Conservation (phyloP, 2,888 invertebrate genomes). For the Campoplex nolae region DNA sequence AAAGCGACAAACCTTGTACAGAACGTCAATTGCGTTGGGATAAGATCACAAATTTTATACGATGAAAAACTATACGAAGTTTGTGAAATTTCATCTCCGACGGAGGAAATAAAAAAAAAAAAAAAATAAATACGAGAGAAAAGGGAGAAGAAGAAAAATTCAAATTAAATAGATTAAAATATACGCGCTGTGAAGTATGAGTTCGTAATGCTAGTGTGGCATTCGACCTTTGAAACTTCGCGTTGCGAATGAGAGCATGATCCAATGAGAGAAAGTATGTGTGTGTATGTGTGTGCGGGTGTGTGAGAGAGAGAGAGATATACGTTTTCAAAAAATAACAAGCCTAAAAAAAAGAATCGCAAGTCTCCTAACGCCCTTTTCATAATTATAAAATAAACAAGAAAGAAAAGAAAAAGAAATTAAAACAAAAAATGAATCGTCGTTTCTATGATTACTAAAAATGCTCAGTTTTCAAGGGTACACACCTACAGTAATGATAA, state of each 20-base stretch:
- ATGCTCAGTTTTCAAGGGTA: conserved; percentile 52
- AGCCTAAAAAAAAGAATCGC: conserved; percentile 14
- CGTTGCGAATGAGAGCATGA: conserved; percentile 9
- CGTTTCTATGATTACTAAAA: conserved; percentile 52
- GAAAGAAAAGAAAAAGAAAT: background rate
- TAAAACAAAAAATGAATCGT: conserved; percentile 14
- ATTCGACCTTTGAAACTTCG: conserved; percentile 12
- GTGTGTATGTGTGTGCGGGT: too few species aligned
- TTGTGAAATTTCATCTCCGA: conserved; percentile 13
- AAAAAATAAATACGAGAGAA: background rate
- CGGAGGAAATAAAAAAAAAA: background rate
- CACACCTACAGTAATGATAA: conserved; percentile 55
- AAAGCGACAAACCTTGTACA: conserved; percentile 18
- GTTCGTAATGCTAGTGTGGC: conserved; percentile 13
- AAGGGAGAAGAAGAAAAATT: background rate
- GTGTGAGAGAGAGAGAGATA: background rate
- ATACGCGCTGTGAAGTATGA: background rate
- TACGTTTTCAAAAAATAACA: conserved; percentile 16
- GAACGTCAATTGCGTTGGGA: conserved; percentile 39
- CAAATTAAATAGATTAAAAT: background rate
- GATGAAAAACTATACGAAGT: conserved; percentile 1
- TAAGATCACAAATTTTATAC: conserved; percentile 20
- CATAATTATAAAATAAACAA: conserved; percentile 15
- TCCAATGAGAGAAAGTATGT: background rate
- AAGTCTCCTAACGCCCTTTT: conserved; percentile 10